Evolutionary conservation across 64 coral and sea anemone species (phyloP).

Genomic region (Dendrophyllia cribrosa): DNA sequence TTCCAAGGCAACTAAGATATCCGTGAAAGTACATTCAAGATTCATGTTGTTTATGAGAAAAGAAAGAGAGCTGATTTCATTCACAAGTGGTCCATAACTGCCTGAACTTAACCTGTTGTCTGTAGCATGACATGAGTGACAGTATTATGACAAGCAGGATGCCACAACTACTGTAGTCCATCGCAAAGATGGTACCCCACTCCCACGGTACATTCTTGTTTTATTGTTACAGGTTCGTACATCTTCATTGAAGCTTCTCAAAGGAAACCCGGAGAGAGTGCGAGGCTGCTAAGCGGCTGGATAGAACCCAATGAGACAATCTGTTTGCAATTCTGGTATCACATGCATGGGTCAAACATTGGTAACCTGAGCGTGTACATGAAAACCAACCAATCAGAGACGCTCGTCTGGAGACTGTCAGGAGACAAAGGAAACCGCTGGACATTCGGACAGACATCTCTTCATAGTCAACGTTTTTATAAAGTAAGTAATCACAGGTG

Average conservation of each 20-base stretch:
- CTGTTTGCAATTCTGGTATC: constrained; percentile 59
- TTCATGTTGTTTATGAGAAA: neutral
- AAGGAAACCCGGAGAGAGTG: neutral
- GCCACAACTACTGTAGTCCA: no score
- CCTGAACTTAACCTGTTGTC: no score
- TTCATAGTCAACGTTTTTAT: neutral
- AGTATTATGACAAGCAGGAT: no score
- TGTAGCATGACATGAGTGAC: no score
- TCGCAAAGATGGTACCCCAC: no score
- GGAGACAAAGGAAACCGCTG: constrained; percentile 18
- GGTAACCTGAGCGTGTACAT: constrained; percentile 1
- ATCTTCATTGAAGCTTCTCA: neutral
- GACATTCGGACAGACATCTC: constrained; percentile 37
- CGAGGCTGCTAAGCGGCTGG: neutral
- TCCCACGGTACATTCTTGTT: no score
- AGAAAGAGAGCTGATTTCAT: neutral
- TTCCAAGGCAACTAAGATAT: no score
- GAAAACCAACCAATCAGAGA: constrained; percentile 11
- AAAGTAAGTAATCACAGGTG: neutral
- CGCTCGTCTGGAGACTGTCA: neutral
- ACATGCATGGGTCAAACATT: constrained; percentile 37
- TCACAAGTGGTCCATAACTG: no score
- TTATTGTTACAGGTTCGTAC: neutral
- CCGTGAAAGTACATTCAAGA: no score
- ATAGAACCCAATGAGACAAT: constrained; percentile 3